Evolutionary conservation across 2,113 vertebrate species (phyloP), one percentile per base, ranked within the genome.

Genomic region (Pipa parva): DNA sequence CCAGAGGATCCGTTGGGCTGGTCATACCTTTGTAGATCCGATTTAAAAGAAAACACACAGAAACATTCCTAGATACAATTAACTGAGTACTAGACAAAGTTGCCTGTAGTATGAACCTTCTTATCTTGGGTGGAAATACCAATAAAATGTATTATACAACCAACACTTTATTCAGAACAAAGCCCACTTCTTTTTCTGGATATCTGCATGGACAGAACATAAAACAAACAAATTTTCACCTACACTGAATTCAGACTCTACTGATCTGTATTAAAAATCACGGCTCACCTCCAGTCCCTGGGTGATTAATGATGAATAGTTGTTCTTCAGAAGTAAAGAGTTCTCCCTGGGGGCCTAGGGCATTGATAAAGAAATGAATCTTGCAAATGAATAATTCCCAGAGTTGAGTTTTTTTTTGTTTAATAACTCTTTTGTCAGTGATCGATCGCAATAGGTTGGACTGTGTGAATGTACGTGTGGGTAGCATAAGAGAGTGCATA

Each of bases 291-390:
- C 66, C 36, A 0, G 62, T 70, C 72, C 56, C 71, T 29, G 12
- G 51, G 75, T 82, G 85, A 86, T 86, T 73, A 83, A 88, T 81
- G 75, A 15, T 59, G 65, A 72, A 70, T 0, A 1, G 73, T 75
- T 60, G 79, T 77, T 78, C 76, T 64, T 73, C 78, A 80, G 79
- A 74, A 76, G 72, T 77, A 74, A 79, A 83, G 79, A 79, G 63
- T 68, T 83, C 54, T 85, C 83, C 86, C 86, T 85, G 72, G 1
- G 48, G 86, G 85, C 78, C 78, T 71, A 76, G 63, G 76, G 81
- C 48, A 85, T 86, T 88, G 84, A 88, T 88, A 85, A 84, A 87
- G 82, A 88, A 89, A 88, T 83, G 83, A 86, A 84, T 83, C 82
- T 76, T 79, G 67, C 73, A 72, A 52, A 83, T 88, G 86, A 88